phyloP scores from a whole-genome alignment of 2,113 vertebrate species.

The Cephalopholis sonnerati region DNA sequence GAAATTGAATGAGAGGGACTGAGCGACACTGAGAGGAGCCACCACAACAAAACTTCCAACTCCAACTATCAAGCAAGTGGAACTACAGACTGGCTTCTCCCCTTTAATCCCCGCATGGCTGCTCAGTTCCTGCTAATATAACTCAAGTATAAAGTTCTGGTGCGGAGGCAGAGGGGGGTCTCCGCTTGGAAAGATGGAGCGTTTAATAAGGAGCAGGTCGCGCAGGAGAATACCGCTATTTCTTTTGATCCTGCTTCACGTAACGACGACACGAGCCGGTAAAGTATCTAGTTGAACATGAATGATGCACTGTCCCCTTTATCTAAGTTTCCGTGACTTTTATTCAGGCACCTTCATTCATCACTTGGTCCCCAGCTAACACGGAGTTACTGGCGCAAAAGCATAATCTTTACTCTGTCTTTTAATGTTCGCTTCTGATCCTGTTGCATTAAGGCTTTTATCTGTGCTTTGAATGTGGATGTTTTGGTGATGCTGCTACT shows the following conservation, averaged over 20 bases:
- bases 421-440: neutral
- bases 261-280: conserved; percentile 75
- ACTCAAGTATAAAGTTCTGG: conserved; percentile 58
- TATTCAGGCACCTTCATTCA: conserved; percentile 17
- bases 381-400: neutral
- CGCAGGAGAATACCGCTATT: conserved; percentile 69
- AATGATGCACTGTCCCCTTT: neutral
- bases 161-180: conserved; percentile 65
- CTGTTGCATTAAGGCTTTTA: no score
- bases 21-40: conserved; percentile 70
- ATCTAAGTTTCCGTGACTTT: conserved; percentile 16
- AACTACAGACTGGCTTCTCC: conserved; percentile 53
- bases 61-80: conserved; percentile 70
- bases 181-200: conserved; percentile 77
- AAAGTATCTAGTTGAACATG: conserved; percentile 68
- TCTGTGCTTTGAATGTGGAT: no score
- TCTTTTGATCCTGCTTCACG: conserved; percentile 69
- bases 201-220: conserved; percentile 65
- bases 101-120: conserved; percentile 70
- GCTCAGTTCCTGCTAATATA: conserved; percentile 48
- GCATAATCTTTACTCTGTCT: neutral
- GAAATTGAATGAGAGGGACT: conserved; percentile 83
- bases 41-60: conserved; percentile 72
- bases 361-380: conserved; percentile 1
- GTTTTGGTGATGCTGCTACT: no score